Conservation (phyloP, 2,113 vertebrate species). For the Pseudorectes ferrugineus region DNA sequence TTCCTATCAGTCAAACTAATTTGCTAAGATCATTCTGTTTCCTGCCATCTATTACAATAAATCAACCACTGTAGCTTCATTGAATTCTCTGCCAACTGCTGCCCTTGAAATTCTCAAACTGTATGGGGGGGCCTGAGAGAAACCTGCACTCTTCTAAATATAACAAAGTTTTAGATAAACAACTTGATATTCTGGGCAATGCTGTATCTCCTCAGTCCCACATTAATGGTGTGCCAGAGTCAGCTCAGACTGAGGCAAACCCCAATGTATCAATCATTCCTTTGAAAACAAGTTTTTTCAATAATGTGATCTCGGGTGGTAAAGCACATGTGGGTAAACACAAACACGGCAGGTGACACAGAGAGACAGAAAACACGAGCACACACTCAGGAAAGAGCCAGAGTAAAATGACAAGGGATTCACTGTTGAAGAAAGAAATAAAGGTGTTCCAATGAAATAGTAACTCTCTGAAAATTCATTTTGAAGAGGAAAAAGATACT, state of each 20-base stretch:
- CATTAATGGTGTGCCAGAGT: neutral
- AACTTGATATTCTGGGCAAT: neutral
- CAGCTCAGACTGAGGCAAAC: neutral
- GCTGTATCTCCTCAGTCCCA: neutral
- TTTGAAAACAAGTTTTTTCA: neutral
- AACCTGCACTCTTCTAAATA: neutral
- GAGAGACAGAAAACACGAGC: neutral
- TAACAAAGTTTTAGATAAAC: neutral
- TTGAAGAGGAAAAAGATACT: neutral
- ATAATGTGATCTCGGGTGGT: neutral
- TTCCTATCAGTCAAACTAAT: slow-evolving; percentile 31
- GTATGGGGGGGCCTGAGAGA: neutral
- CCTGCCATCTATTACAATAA: slow-evolving; percentile 42
- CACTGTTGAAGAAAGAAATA: neutral
- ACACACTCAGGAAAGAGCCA: neutral
- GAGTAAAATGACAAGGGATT: neutral
- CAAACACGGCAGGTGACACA: too few relatives aligned
- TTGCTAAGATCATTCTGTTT: slow-evolving; percentile 49
- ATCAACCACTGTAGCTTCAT: neutral
- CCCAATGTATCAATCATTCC: neutral
- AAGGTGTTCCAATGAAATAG: neutral
- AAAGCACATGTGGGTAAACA: neutral
- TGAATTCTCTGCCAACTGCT: slow-evolving; percentile 12
- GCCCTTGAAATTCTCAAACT: slow-evolving; percentile 13
- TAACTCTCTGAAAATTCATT: neutral